Evolutionary conservation across 1,140 invertebrate species (phyloP), one percentile per base, ranked within the genome.

Genomic region (Trissolcus basalis): DNA sequence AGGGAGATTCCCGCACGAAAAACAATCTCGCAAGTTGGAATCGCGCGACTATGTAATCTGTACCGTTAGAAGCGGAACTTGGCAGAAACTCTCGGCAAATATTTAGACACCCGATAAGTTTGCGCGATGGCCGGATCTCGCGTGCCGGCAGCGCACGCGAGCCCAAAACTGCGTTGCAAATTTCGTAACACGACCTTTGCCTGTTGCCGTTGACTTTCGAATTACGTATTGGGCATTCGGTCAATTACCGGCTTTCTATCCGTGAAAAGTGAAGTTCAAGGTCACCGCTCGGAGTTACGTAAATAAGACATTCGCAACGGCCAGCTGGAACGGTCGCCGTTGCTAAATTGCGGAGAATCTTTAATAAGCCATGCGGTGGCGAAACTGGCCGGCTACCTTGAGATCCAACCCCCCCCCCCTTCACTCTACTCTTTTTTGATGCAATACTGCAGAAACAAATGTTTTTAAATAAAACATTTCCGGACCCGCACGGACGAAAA

Each of bases 1-100:
- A 27, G 2, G 6, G 49, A 51, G 51, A 81, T 80, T 83, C 81
- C 79, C 73, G 80, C 80, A 76, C 79, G 73, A 78, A 36, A 27
- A 55, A 12, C 53, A 68, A 73, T 73, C 60, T 9, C n/a, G 9
- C 33, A 33, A 61, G 49, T 64, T 59, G 64, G 60, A 50, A 59
- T 59, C 54, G 54, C 50, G 13, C 54, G 50, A 55, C 51, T 56
- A 72, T 69, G 64, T 61, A 73, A 75, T 78, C 64, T 74, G 68
- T 76, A 78, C 77, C 75, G 77, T 81, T 78, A 81, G 19, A 27
- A 76, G 39, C 43, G 64, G 33, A 48, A 60, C 33, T 5, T 10
- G 41, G 50, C 35, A 45, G 7, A 19, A 53, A 19, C 16, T 54
- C 48, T 39, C 16, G 33, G 65, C 10, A 53, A 69, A 59, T 60